Base-by-base conservation (phyloP, 2,888 invertebrate species). In the Apamea sordens region DNA sequence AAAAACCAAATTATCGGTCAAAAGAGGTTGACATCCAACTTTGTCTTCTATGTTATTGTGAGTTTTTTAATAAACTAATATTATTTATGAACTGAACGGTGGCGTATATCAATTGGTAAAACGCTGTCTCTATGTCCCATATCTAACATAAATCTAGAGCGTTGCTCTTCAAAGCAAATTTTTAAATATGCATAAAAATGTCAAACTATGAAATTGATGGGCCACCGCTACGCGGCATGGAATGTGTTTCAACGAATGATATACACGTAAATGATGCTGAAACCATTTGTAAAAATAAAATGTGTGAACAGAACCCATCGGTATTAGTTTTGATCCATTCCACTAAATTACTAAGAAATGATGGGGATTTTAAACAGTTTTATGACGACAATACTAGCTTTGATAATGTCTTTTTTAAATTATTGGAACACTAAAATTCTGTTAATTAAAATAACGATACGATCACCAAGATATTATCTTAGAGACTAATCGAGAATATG, bases 141-240 rank as follows among this genome's bases (percentile, higher is more conserved):
- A 87, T 83, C 89, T 83, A 91, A 91, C 91, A 94, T 95, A 95
- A 95, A 96, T 96, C 94, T 94, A 94, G 91, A 89, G 91, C 89
- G 91, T 90, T 92, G 89, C 90, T 93, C 94, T 95, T 96, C 96
- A 96, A 97, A 97, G 96, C 91, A 92, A 95, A 94, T 93, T 94
- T 94, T 96, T 95, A 95, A 96, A 97, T 95, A 95, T 95, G 94
- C 93, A 96, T 97, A 96, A 96, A 97, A 96, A 95, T 92, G 96
- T 96, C 96, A 95, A 94, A 95, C 92, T 91, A 89, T 89, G 85
- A 93, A 96, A 96, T 96, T 96, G 93, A 96, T 96, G 94, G 93
- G 91, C 89, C 89, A 88, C 89, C 90, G 91, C 89, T 91, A 91
- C 91, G 91, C 89, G 80, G 90, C 88, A 90, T 92, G 92, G 93